Evolutionary conservation across 2,797 vertebrate species (phyloP), one percentile per base, ranked within the genome.

Genomic region (Pseudomugil tenellus): DNA sequence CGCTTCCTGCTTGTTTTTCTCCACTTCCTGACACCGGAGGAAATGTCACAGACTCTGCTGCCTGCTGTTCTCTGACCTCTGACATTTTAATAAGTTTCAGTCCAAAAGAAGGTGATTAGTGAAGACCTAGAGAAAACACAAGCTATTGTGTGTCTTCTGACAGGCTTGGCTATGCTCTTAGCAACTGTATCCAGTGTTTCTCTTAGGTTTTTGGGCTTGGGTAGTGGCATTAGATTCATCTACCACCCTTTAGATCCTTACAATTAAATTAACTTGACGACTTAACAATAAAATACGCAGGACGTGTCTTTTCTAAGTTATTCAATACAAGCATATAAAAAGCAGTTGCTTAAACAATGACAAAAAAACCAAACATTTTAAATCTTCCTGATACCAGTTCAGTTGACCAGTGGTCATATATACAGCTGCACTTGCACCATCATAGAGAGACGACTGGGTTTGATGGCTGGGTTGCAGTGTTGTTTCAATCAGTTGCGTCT

Each of bases 11-110:
- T 73, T 31, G 12, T 64, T 80, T 81, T 75, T 60, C 61, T 55
- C 67, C 66, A 67, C 67, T 90, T 91, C 89, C 87, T 85, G 55
- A 83, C 61, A 79, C 62, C 74, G 81, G 63, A 90, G 90, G 86
- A 92, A 86, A 72, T 74, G 72, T 78, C 2, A 29, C 63, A 63
- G 58, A 74, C 81, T 53, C 71, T 67, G 58, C 32, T 58, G 63
- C 76, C 70, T 83, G 86, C 86, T 90, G 84, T 79, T 81, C 57
- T 49, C 56, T 74, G 82, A 83, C 88, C 87, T 78, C 37, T 80
- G 70, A 79, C 82, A 70, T 60, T 56, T 60, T 19, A 53, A 58
- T 58, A 79, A 74, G 84, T 73, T 80, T 54, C 37, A 39, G 7
- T 17, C 1, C 43, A 75, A 58, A 75, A 87, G 75, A 71, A 73